Conservation (phyloP, 2,888 invertebrate genomes). For the Clivina fossor region DNA sequence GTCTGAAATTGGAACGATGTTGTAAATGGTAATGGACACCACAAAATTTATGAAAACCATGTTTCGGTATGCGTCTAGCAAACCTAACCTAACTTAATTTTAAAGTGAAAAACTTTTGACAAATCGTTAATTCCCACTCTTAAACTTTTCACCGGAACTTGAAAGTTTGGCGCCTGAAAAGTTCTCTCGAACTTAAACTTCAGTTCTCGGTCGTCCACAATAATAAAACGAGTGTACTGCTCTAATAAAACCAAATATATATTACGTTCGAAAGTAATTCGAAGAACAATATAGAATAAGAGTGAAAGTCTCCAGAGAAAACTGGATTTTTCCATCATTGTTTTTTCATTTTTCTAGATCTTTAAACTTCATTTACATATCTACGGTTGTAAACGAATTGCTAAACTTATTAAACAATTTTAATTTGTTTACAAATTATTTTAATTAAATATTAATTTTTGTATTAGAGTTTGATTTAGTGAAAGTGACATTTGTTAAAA, state of each 20-base stretch:
- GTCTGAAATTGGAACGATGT: too few relatives aligned
- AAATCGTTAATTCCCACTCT: constrained; percentile 21
- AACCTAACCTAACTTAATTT: constrained; percentile 17
- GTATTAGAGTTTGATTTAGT: too few relatives aligned
- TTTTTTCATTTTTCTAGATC: too few relatives aligned
- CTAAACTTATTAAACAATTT: too few relatives aligned
- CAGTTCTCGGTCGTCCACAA: background rate
- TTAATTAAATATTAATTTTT: too few relatives aligned
- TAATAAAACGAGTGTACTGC: constrained; percentile 10
- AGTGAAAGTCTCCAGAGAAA: constrained; percentile 15
- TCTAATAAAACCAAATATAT: constrained; percentile 11
- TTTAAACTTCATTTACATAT: too few relatives aligned
- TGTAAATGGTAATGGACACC: background rate
- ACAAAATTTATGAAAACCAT: background rate
- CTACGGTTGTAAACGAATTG: too few relatives aligned
- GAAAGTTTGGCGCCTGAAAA: background rate
- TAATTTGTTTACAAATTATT: too few relatives aligned
- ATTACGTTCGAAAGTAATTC: constrained; percentile 9
- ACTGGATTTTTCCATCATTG: too few relatives aligned
- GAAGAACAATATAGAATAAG: background rate
- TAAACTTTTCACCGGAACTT: too few relatives aligned
- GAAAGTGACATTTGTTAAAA: too few relatives aligned
- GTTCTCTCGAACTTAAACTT: background rate
- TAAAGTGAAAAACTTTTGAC: constrained; percentile 12
- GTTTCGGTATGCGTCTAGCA: background rate